Evolutionary conservation across 2,888 invertebrate genomes (phyloP), one percentile per base, ranked within the genome.

Genomic region (Diplazon laetatorius): DNA sequence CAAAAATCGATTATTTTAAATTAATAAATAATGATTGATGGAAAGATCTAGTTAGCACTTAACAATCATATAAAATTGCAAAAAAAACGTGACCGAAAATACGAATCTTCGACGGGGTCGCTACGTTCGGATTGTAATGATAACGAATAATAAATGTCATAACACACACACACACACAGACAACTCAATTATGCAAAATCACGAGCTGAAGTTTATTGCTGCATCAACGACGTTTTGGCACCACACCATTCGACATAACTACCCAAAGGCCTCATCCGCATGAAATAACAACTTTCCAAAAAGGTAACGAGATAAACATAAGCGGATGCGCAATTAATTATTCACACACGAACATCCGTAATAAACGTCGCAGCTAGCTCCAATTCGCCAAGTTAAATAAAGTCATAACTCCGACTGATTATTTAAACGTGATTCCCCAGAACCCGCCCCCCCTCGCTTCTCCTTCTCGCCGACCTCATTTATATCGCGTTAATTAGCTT

Each of bases 311-410:
- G 44, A 44, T 59, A 42, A 44, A 42, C 20, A 57, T 69, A 44
- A 71, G 60, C 35, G 44, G 16, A 50, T 20, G 42, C 16, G 25
- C 20, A n/a, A 16, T 60, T 14, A 25, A 60, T 16, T 35, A 76
- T 44, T 25, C 46, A 66, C 59, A 35, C 44, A 37, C 20, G 25
- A n/a, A 66, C 9, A 62, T 52, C 22, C 39, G 55, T 16, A 55
- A 76, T 68, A 72, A 72, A 72, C 68, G 68, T 60, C 39, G 44
- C 5, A 12, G 14, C 37, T 48, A 66, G 60, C 57, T 42, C 30
- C 35, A 35, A n/a, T n/a, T 30, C 14, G 8, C 10, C 48, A 25
- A 48, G 35, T 18, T 55, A 18, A 14, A 9, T 30, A 10, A 52
- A 65, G 9, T 42, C n/a, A 50, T 66, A 59, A 66, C 6, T 50